A percentile compares a stretch with the other conserved stretches of the same genome.
phyloP scores from a whole-genome alignment of 1,140 invertebrate genomes.

The Amphibalanus amphitrite region DNA sequence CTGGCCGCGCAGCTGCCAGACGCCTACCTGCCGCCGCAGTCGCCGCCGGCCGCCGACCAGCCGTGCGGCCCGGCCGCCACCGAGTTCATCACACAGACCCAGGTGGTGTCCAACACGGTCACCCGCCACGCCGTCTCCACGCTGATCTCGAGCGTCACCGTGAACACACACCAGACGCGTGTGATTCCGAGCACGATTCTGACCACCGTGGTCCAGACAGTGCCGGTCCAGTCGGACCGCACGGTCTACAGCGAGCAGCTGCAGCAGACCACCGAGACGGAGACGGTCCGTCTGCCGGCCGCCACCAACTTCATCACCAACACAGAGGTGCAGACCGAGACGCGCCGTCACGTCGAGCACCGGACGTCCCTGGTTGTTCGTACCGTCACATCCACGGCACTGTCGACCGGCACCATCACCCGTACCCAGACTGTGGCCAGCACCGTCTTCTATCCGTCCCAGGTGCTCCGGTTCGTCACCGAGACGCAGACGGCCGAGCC shows the following conservation, averaged over 20 bases:
- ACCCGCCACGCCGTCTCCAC: conserved; percentile 68
- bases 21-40: not conserved
- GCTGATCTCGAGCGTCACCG: conserved; percentile 31
- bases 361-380: not conserved
- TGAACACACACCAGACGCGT: not conserved
- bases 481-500: not conserved
- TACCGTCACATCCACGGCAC: not conserved
- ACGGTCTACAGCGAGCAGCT: conserved; percentile 44
- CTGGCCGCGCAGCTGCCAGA: not conserved
- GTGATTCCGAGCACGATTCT: not conserved
- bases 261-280: conserved; percentile 22
- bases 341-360: not conserved
- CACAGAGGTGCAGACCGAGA: conserved; percentile 26
- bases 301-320: conserved; percentile 19
- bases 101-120: conserved; percentile 65
- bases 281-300: conserved; percentile 19
- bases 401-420: not conserved
- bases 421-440: not conserved
- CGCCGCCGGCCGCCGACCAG: not conserved
- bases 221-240: conserved; percentile 35
- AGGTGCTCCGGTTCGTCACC: not conserved
- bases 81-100: conserved; percentile 45
- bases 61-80: not conserved
- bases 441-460: not conserved
- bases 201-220: not conserved